Evolutionary conservation across 2,888 invertebrate species (phyloP).

Genomic region (Ceramica pisi): DNA sequence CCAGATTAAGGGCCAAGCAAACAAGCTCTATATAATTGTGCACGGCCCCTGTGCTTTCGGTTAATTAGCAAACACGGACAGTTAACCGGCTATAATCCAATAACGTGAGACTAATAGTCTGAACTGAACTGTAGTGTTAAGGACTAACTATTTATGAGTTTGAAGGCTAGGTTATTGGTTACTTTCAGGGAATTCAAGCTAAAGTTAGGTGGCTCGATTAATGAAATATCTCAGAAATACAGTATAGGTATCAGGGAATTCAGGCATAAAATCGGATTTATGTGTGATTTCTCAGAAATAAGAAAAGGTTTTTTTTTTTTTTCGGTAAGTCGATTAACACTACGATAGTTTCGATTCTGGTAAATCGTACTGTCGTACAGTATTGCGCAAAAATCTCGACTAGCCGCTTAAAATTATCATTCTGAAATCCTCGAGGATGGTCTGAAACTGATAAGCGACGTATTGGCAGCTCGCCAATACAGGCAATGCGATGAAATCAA

Average conservation of each 20-base stretch:
- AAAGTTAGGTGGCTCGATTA: background rate
- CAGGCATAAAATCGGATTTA: too few species aligned
- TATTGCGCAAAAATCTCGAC: background rate
- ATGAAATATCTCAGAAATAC: background rate
- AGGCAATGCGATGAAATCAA: conserved; percentile 33
- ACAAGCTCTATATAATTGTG: conserved; percentile 64
- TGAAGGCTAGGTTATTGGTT: background rate
- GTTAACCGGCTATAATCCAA: conserved; percentile 52
- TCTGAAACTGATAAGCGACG: conserved; percentile 29
- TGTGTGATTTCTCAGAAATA: background rate
- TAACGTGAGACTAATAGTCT: conserved; percentile 52
- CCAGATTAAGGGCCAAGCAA: conserved; percentile 64
- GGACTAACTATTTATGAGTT: conserved; percentile 10
- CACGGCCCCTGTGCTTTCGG: conserved; percentile 55
- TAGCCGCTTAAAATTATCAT: conserved; percentile 1
- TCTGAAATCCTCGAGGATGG: conserved; percentile 14
- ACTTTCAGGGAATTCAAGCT: background rate
- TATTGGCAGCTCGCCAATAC: conserved; percentile 34
- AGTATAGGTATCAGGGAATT: background rate
- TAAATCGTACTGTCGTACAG: background rate
- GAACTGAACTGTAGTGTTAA: conserved; percentile 37
- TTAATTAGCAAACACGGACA: conserved; percentile 63
- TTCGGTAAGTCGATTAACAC: background rate
- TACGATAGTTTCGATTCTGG: background rate
- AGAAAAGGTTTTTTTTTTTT: rapidly evolving